phyloP scores from a whole-genome alignment of 2,888 invertebrate species.

The Peribatodes rhomboidaria region DNA sequence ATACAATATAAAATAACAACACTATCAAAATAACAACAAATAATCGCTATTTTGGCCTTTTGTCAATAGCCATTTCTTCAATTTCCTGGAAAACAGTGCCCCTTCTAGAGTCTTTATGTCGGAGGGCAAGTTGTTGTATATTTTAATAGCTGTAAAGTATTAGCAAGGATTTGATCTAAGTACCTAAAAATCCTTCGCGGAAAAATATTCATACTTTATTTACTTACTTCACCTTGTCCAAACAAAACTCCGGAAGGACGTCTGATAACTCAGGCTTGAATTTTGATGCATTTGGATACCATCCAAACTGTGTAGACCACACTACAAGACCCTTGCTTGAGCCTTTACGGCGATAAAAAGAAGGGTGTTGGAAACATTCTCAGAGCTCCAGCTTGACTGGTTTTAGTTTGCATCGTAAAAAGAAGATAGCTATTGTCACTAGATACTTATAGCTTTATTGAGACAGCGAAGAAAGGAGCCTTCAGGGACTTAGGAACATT shows the following conservation, averaged over 20 bases:
- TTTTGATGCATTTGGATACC: constrained; percentile 51
- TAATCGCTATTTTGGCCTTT: too few relatives aligned
- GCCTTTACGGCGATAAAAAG: constrained; percentile 23
- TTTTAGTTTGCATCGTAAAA: constrained; percentile 35
- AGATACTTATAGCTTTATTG: constrained; percentile 39
- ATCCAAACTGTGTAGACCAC: constrained; percentile 45
- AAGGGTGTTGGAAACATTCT: constrained; percentile 14
- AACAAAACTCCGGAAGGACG: constrained; percentile 45
- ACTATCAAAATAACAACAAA: too few relatives aligned
- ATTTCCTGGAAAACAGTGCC: too few relatives aligned
- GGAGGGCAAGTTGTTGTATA: too few relatives aligned
- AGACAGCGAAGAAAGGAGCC: constrained; percentile 33
- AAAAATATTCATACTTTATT: constrained; percentile 3
- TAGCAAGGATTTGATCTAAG: not conserved
- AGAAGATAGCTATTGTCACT: constrained; percentile 43
- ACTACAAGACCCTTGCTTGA: constrained; percentile 14
- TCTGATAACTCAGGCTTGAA: constrained; percentile 46
- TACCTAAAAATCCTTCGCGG: constrained; percentile 4
- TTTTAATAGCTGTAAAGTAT: too few relatives aligned
- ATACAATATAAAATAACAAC: too few relatives aligned
- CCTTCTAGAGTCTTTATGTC: too few relatives aligned
- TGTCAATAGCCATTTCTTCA: too few relatives aligned
- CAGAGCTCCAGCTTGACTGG: constrained; percentile 23
- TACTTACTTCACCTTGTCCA: constrained; percentile 27
- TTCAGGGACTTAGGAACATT: too few relatives aligned